Evolutionary conservation across 1,140 invertebrate species (phyloP), one percentile per base, ranked within the genome.

Genomic region (Chironomus striatipennis): DNA sequence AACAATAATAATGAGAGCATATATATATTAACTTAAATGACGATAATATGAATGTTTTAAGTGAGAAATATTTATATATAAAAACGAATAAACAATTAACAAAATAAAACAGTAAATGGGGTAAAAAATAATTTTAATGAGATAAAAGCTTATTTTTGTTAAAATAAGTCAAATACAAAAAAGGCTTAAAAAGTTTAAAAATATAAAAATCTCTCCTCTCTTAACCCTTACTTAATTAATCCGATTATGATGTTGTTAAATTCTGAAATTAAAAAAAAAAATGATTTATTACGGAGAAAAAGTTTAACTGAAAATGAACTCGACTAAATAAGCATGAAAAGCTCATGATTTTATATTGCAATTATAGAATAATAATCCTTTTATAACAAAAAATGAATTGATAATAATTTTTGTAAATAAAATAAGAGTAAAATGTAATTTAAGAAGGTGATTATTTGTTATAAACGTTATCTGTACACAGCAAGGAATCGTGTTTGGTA

Each of bases 401-500:
- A n/a, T n/a, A 57, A 57, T 57, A 57, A 34, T 34, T 34, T 34
- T 34, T 34, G 24, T 34, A 34, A 57, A 57, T 57, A 57, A 57
- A 57, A 57, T 15, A 57, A 57, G 12, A 57, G 12, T 47, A 57
- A 57, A 57, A 57, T n/a, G 47, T n/a, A 57, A 57, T 15, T 57
- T 57, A n/a, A 70, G 18, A 70, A 70, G 20, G 20, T 20, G 20
- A 70, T 20, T 70, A 70, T 70, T 70, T 70, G 65, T 70, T 70
- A 70, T 70, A 21, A 70, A 70, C 65, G 65, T 70, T 70, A 70
- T 18, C 20, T 70, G 65, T 70, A 70, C n/a, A 70, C 65, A 70
- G 65, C 17, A 70, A 57, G 24, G 5, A 57, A 57, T 57, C 20
- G 65, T 70, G 65, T 70, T 70, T 70, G 65, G 18, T 70, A 70